Base-by-base conservation (phyloP, 2,113 vertebrate genomes). In the Brachyistius frenatus region DNA sequence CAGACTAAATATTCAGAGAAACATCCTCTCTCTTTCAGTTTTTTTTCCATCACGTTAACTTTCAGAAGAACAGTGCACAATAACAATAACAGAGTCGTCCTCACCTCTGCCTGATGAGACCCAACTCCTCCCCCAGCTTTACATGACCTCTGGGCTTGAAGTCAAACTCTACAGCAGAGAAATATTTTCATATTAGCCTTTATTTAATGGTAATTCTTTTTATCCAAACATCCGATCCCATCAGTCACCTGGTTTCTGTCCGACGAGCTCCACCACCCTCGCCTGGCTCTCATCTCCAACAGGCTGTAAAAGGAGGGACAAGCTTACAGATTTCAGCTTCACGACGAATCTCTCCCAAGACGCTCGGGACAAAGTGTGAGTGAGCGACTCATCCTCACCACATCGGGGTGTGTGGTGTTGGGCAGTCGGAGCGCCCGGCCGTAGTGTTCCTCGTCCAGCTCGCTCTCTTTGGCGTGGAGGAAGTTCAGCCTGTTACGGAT, bases 101-200 rank as follows among this genome's bases (percentile, higher is more conserved):
- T 95, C 85, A 98, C 97, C 95, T 96, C 88, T 99, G 97, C 23
- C 97, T 92, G 87, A 99, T 96, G 80, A 99, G 95, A 80, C 94
- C 96, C 47, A 98, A 83, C 5, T 87, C 68, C 81, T 99, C 97
- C 0, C 96, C 97, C 15, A 99, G 94, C 86, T 97, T 92, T 55
- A 97, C 85, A 57, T 99, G 97, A 35, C 96, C 95, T 85, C 88
- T 95, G 16, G 95, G 94, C 81, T 92, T 91, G 77, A 97, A 98
- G 87, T 95, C 88, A 88, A 99, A 98, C 63, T 84, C 97, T 98
- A 83, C 9, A 78, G 50, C 23, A 70, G 15, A 84, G 5, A 66
- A 23, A 23, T 23, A 23, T 23, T 23, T 23, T 23, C 23, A 23
- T 23, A 23, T 23, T 23, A 23, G 23, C 23, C 23, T 23, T 23